A percentile compares a stretch with the other conserved stretches of the same genome.
These are phyloP conservation scores for Myopa tessellatipennis DNA, from an alignment of 2,888 invertebrate genomes.

Conservation along the genomic window DNA sequence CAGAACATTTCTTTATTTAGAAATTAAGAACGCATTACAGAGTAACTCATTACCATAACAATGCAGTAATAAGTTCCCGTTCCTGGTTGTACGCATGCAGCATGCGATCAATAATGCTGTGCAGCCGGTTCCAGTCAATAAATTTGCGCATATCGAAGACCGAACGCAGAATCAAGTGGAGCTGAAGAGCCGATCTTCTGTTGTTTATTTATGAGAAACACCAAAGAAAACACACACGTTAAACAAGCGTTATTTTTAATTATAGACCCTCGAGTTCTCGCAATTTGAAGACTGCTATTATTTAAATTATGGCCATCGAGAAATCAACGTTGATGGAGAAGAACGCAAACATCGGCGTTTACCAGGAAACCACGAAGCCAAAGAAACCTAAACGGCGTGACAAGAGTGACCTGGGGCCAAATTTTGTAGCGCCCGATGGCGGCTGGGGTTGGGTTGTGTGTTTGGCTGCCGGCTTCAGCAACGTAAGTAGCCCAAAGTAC, in stretches of 20 bases:
- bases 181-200: background rate
- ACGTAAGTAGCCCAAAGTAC: constrained; percentile 71
- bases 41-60: too few relatives aligned
- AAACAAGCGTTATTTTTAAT: constrained; percentile 20
- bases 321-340: constrained; percentile 56
- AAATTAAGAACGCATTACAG: too few relatives aligned
- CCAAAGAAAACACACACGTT: background rate
- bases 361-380: constrained; percentile 62
- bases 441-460: constrained; percentile 83
- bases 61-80: too few relatives aligned
- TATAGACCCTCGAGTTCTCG: background rate
- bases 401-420: constrained; percentile 68
- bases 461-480: constrained; percentile 77
- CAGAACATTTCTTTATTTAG: too few relatives aligned
- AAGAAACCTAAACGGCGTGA: constrained; percentile 68
- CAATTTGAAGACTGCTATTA: background rate
- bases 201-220: background rate
- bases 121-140: too few relatives aligned
- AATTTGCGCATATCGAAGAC: too few relatives aligned
- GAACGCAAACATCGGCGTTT: constrained; percentile 54
- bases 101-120: too few relatives aligned
- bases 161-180: background rate
- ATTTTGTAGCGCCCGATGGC: constrained; percentile 79
- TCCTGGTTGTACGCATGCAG: too few relatives aligned
- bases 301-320: constrained; percentile 48